Evolutionary conservation across 2,797 vertebrate species (phyloP), one percentile per base, ranked within the genome.

Genomic region (Gambelia wislizenii): DNA sequence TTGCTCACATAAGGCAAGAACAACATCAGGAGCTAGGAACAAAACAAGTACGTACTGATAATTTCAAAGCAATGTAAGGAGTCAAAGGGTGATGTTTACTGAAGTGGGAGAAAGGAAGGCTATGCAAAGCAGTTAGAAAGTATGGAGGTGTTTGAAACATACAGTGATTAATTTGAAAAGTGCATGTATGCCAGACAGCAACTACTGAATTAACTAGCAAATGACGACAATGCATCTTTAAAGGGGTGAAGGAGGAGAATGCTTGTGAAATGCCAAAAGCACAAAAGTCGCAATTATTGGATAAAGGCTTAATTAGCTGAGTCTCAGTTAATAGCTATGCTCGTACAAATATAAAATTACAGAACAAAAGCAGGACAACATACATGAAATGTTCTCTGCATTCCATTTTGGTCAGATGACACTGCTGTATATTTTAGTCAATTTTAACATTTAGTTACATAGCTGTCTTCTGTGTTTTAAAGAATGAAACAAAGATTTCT

Each of bases 151-250:
- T 74, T 87, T 91, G 52, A 86, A 89, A 59, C 54, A 1, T 59
- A 64, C 22, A 59, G 27, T 80, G 49, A 82, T 64, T 0, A 18
- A 54, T 49, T 12, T 1, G 30, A n/a, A 9, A 18, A 75, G 44
- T 82, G 25, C 76, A 54, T 76, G 42, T n/a, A n/a, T 87, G 84
- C 47, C 39, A 87, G 89, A 75, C n/a, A 44, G 49, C 0, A 4
- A 49, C 76, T 39, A 4, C 0, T 83, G 92, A 92, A 91, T 93
- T 72, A 91, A 90, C 89, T n/a, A 92, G 81, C 0, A 7, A 89
- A 61, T 44, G 6, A 27, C 80, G 54, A 44, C 0, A 6, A 89
- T 64, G 12, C 18, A 83, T 56, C n/a, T 84, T 93, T 89, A 6
- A 64, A 75, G 85, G 22, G 61, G 22, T 44, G 72, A 83, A 69